Conservation (phyloP, 2,888 invertebrate genomes). For the Chirona hameri region DNA sequence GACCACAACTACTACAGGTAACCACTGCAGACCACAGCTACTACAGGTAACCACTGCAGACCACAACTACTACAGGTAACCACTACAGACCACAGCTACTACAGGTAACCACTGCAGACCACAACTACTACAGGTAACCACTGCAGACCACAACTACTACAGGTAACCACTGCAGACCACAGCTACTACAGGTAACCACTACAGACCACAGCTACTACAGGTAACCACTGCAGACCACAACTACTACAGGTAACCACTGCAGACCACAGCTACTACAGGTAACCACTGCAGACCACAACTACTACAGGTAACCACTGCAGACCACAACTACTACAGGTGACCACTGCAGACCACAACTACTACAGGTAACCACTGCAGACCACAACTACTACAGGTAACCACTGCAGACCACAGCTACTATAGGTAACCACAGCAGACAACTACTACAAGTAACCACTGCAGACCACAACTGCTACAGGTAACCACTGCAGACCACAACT, state of each 20-base stretch:
- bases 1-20: slow-evolving; percentile 79
- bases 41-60: slow-evolving; percentile 65
- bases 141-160: slow-evolving; percentile 82
- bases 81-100: slow-evolving; percentile 78
- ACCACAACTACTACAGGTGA: slow-evolving; percentile 75
- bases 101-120: slow-evolving; percentile 63
- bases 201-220: slow-evolving; percentile 84
- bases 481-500: slow-evolving; percentile 69
- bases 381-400: slow-evolving; percentile 70
- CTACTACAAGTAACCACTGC: slow-evolving; percentile 66
- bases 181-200: slow-evolving; percentile 67
- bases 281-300: slow-evolving; percentile 69
- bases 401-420: slow-evolving; percentile 82
- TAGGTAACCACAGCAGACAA: slow-evolving; percentile 55
- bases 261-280: slow-evolving; percentile 79
- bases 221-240: slow-evolving; percentile 64
- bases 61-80: slow-evolving; percentile 71
- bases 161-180: slow-evolving; percentile 63
- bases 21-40: slow-evolving; percentile 73
- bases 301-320: slow-evolving; percentile 66
- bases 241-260: slow-evolving; percentile 66
- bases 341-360: slow-evolving; percentile 74
- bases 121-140: slow-evolving; percentile 69
- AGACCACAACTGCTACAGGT: slow-evolving; percentile 79
- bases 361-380: slow-evolving; percentile 65